phyloP scores from a whole-genome alignment of 2,888 invertebrate species.

The Drosophila limbata region DNA sequence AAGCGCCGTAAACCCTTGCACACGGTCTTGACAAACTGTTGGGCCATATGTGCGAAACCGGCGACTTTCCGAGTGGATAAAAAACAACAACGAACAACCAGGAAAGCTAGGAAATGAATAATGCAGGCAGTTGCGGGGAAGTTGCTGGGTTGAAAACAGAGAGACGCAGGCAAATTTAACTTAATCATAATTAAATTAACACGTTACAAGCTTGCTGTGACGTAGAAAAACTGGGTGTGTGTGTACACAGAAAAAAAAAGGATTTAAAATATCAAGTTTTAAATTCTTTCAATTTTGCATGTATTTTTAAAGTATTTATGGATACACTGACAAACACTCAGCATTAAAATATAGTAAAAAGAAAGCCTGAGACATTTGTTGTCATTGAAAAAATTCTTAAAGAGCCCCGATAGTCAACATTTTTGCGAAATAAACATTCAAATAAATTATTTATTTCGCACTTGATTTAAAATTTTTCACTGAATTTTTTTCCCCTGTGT shows the following conservation, averaged over 20 bases:
- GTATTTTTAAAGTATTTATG: too few relatives aligned
- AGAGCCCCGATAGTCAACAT: too few relatives aligned
- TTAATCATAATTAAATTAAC: conserved; percentile 64
- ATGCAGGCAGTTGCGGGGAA: neutral
- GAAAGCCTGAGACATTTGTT: too few relatives aligned
- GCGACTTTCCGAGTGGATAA: conserved; percentile 31
- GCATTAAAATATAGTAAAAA: too few relatives aligned
- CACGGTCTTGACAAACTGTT: conserved; percentile 52
- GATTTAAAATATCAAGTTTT: too few relatives aligned
- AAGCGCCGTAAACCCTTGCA: conserved; percentile 54
- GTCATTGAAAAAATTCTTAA: too few relatives aligned
- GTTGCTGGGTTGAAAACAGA: neutral
- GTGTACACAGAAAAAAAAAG: too few relatives aligned
- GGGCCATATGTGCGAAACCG: conserved; percentile 45
- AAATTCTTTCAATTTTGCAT: too few relatives aligned
- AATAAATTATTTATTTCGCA: too few relatives aligned
- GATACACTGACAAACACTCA: too few relatives aligned
- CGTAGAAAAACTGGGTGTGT: conserved; percentile 23
- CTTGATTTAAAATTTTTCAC: too few relatives aligned
- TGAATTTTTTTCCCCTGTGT: neutral
- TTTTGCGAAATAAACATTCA: too few relatives aligned
- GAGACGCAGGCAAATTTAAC: conserved; percentile 44
- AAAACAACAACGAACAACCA: conserved; percentile 21
- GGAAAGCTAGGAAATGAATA: neutral
- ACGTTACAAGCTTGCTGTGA: conserved; percentile 34